phyloP scores from a whole-genome alignment of 2,113 vertebrate genomes.

The Struthidea cinerea region DNA sequence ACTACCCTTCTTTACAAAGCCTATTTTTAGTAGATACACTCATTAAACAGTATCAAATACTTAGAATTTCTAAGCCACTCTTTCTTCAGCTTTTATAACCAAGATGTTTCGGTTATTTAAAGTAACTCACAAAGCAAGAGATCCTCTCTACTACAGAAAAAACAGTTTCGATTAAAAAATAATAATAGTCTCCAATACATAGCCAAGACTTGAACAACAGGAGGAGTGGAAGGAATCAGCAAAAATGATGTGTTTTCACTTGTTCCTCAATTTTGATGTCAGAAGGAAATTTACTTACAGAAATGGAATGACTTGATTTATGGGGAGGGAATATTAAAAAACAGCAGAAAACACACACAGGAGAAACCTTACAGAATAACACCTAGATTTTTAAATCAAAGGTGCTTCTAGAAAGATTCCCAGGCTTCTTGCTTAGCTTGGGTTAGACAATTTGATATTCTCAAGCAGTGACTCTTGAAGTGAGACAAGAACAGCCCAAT shows the following conservation, averaged over 20 bases:
- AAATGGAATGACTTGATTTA: not conserved
- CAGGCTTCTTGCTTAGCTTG: not conserved
- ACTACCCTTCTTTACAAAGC: not conserved
- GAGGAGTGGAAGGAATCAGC: not conserved
- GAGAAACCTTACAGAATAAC: not conserved
- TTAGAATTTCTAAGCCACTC: not conserved
- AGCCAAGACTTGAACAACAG: not conserved
- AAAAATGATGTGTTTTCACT: not conserved
- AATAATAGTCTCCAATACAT: not conserved
- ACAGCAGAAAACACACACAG: not conserved
- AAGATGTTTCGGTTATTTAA: not conserved
- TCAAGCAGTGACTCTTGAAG: not conserved
- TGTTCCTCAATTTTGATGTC: not conserved
- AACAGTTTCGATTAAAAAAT: not conserved
- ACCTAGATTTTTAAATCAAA: not conserved
- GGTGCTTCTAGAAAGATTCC: not conserved
- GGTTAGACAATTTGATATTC: not conserved
- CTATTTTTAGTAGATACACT: not conserved
- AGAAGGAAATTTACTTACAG: not conserved
- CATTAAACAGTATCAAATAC: not conserved
- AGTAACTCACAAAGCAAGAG: not conserved
- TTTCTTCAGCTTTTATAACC: not conserved
- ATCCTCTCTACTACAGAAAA: not conserved
- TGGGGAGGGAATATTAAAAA: not conserved
- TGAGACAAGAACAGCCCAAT: not conserved